Evolutionary conservation across 1,140 invertebrate species (phyloP).

Genomic region (Brachionus rotundiformis): DNA sequence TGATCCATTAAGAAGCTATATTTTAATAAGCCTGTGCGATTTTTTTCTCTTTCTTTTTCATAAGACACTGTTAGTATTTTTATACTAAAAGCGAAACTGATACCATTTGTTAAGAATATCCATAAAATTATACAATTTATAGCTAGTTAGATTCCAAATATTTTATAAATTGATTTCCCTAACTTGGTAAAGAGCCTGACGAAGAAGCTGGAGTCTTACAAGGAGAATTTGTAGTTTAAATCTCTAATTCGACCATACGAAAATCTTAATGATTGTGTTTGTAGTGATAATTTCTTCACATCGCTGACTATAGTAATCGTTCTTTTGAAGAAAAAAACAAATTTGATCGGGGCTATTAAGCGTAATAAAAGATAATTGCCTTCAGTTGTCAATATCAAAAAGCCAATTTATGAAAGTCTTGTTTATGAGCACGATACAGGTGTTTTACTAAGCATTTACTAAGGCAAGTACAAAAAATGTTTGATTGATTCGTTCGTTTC

Average conservation of each 20-base stretch:
- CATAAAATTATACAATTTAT: constrained; percentile 53
- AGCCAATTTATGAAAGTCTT: constrained; percentile 50
- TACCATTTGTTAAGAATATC: too few relatives aligned
- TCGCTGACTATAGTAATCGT: not conserved
- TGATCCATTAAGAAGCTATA: too few relatives aligned
- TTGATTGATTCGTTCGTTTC: not conserved
- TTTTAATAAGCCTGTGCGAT: too few relatives aligned
- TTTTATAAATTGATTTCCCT: constrained; percentile 50
- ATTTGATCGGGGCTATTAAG: not conserved
- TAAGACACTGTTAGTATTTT: too few relatives aligned
- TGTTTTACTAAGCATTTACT: not conserved
- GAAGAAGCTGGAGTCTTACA: not conserved
- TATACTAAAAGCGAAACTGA: too few relatives aligned
- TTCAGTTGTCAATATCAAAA: constrained; percentile 54
- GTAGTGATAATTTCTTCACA: constrained; percentile 53
- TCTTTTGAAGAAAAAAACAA: constrained; percentile 49
- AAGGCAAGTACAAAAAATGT: not conserved
- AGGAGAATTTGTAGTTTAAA: constrained; percentile 48
- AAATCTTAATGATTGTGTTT: constrained; percentile 42
- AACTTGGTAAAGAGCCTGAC: constrained; percentile 51
- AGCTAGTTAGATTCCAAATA: constrained; percentile 53
- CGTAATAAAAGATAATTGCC: too few relatives aligned
- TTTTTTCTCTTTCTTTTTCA: too few relatives aligned
- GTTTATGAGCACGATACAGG: not conserved
- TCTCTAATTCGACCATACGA: constrained; percentile 18